Percentiles rank a stretch among this genome's conserved stretches.
phyloP scores from a whole-genome alignment of 2,797 vertebrate genomes.

The Gouania willdenowi region DNA sequence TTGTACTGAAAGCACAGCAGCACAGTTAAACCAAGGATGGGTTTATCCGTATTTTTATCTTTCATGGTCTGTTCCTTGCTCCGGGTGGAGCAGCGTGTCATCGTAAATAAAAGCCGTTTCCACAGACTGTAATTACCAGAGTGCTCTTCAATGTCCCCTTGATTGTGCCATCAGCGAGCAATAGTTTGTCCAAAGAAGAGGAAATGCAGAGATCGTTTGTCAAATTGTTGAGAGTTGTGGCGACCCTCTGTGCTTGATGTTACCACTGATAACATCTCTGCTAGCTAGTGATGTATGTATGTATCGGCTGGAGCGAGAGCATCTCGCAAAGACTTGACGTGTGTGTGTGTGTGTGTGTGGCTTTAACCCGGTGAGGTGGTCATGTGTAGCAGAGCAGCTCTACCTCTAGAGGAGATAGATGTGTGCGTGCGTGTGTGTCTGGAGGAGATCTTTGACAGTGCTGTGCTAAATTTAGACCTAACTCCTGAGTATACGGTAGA shows the following conservation, averaged over 20 bases:
- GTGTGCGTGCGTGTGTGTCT: no score
- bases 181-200: background rate
- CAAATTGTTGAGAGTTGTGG: background rate
- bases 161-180: background rate
- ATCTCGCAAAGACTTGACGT: no score
- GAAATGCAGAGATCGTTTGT: background rate
- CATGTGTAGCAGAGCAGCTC: no score
- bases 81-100: background rate
- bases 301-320: no score
- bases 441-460: conserved; percentile 46
- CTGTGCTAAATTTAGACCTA: conserved; percentile 63
- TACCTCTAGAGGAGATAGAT: no score
- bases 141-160: background rate
- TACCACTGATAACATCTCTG: background rate
- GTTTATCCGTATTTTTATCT: no score
- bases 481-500: conserved; percentile 59
- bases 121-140: background rate
- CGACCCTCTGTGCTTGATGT: background rate
- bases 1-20: background rate
- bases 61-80: background rate
- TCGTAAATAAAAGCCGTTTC: background rate
- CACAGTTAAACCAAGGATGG: no score
- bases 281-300: no score
- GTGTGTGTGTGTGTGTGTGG: no score
- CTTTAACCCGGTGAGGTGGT: no score